phyloP scores from a whole-genome alignment of 2,797 vertebrate genomes.

The Channa striata region DNA sequence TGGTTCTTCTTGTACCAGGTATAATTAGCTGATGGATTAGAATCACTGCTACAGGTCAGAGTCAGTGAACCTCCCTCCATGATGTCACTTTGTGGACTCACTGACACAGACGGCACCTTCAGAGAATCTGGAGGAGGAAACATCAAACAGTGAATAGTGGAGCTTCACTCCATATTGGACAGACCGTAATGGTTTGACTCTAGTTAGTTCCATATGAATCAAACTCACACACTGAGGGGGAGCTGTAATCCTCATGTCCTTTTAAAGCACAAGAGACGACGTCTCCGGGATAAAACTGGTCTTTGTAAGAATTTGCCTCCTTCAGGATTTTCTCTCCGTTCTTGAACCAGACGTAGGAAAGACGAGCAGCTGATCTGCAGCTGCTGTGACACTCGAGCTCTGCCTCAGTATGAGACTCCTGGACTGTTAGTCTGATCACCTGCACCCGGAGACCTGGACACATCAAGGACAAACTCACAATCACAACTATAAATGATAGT shows the following conservation, averaged over 20 bases:
- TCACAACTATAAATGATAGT: too few species aligned
- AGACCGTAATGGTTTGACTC: too few species aligned
- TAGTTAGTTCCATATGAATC: background rate
- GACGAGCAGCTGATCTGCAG: background rate
- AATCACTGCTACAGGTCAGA: conserved; percentile 53
- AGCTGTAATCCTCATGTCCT: background rate
- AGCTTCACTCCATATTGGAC: too few species aligned
- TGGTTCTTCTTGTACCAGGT: conserved; percentile 36
- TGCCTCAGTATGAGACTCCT: background rate
- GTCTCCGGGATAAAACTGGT: background rate
- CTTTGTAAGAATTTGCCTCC: background rate
- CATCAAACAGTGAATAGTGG: background rate
- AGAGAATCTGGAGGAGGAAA: conserved; percentile 28
- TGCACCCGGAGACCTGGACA: conserved; percentile 13
- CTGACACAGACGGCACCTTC: rapidly evolving
- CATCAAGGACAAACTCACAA: too few species aligned
- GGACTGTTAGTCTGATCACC: background rate
- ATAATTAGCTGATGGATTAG: conserved; percentile 38
- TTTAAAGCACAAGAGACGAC: background rate
- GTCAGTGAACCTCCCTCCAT: conserved; percentile 19
- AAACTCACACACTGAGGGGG: conserved; percentile 28
- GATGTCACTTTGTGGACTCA: conserved; percentile 13
- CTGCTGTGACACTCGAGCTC: conserved; percentile 35
- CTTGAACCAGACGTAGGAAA: conserved; percentile 12
- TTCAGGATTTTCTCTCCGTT: background rate